A percentile compares a stretch with the other conserved stretches of the same genome.
Evolutionary conservation across 1,140 invertebrate genomes (phyloP).

Genomic region (Neodiprion virginianus): DNA sequence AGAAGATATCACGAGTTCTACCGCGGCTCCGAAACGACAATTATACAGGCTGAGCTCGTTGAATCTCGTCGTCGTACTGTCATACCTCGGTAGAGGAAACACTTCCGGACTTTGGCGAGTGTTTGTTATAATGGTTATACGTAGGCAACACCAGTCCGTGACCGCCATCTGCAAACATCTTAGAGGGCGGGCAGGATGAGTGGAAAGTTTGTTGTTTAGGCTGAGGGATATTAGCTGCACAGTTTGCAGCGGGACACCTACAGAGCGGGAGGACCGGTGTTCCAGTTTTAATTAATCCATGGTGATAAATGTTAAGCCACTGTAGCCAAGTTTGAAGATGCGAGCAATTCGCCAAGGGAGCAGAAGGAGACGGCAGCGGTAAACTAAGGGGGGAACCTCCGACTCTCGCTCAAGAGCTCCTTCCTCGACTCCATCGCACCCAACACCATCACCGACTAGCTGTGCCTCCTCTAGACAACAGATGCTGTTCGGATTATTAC

Average conservation of each 20-base stretch:
- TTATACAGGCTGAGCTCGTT: too few species aligned
- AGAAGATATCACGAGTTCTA: too few species aligned
- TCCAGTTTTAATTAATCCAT: constrained; percentile 43
- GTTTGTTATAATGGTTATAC: too few species aligned
- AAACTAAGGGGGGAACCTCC: background rate
- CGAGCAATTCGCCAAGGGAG: constrained; percentile 20
- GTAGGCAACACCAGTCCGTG: too few species aligned
- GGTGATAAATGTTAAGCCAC: constrained; percentile 44
- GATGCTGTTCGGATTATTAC: constrained; percentile 15
- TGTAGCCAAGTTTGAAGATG: constrained; percentile 40
- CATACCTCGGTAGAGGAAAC: too few species aligned
- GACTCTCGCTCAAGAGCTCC: background rate
- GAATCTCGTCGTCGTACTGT: too few species aligned
- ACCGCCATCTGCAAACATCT: too few species aligned
- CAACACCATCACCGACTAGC: constrained; percentile 30
- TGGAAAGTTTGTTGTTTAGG: background rate
- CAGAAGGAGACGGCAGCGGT: background rate
- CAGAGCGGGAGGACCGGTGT: background rate
- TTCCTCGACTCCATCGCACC: background rate
- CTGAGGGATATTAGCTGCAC: background rate
- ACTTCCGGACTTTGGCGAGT: too few species aligned
- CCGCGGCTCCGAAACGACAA: too few species aligned
- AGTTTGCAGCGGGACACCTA: background rate
- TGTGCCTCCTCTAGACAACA: constrained; percentile 33
- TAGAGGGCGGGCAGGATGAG: background rate